A percentile compares a stretch with the other conserved stretches of the same genome.
phyloP scores from a whole-genome alignment of 2,797 vertebrate species.

The Anomalospiza imberbis region DNA sequence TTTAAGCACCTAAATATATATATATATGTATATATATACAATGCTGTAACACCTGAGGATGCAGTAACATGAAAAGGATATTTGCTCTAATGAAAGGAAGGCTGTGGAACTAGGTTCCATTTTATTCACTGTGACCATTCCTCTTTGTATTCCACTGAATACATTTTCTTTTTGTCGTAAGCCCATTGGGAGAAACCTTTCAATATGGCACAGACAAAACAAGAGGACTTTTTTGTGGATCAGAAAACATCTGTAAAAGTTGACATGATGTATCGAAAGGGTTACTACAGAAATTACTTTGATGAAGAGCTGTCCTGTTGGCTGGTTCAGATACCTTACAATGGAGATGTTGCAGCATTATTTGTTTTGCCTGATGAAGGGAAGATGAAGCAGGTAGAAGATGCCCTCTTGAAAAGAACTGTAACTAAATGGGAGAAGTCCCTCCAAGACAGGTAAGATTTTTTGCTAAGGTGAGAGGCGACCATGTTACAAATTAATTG shows the following conservation, averaged over 20 bases:
- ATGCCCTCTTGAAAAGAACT: slow-evolving; percentile 69
- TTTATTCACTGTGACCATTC: not conserved
- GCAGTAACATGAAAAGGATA: not conserved
- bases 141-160: not conserved
- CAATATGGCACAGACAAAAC: not conserved
- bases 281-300: slow-evolving; percentile 73
- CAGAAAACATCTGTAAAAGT: slow-evolving; percentile 73
- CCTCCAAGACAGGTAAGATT: slow-evolving; percentile 21
- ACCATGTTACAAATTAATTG: not conserved
- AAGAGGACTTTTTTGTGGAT: slow-evolving; percentile 76
- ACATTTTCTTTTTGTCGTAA: not conserved
- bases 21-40: not conserved
- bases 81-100: not conserved
- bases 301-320: slow-evolving; percentile 76
- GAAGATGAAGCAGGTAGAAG: slow-evolving; percentile 80
- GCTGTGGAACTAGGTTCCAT: not conserved
- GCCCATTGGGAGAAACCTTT: slow-evolving; percentile 70
- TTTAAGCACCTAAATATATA: not conserved
- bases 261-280: slow-evolving; percentile 83
- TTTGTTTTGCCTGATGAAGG: slow-evolving; percentile 81
- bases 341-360: slow-evolving; percentile 61
- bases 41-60: not conserved
- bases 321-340: slow-evolving; percentile 80
- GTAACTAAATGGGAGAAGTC: slow-evolving; percentile 72
- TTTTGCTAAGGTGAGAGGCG: not conserved